A percentile compares a stretch with the other conserved stretches of the same genome.
Evolutionary conservation across 2,113 vertebrate species (phyloP).

Genomic region (Athene cunicularia): DNA sequence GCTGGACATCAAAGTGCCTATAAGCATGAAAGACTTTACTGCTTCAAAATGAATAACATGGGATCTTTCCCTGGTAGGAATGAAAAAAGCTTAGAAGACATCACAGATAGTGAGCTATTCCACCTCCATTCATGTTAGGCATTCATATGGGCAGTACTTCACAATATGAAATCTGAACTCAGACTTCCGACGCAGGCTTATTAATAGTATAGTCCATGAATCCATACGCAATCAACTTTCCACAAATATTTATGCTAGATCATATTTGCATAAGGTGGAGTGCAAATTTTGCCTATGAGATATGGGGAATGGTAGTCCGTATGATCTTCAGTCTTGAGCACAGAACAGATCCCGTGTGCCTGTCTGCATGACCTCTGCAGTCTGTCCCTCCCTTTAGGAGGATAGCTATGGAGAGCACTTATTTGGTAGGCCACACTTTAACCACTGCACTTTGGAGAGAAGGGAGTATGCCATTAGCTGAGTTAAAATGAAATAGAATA

Average conservation of each 20-base stretch:
- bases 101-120: background rate
- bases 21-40: background rate
- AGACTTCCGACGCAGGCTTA: background rate
- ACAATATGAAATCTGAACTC: background rate
- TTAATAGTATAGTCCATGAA: background rate
- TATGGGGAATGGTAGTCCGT: background rate
- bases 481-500: slow-evolving; percentile 49
- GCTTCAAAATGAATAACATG: background rate
- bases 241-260: background rate
- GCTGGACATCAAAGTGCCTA: background rate
- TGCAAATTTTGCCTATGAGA: background rate
- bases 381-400: background rate
- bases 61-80: background rate
- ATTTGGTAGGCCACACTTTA: background rate
- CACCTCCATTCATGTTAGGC: background rate
- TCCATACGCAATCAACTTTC: background rate
- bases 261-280: background rate
- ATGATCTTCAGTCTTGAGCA: background rate
- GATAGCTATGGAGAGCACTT: background rate
- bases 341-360: background rate
- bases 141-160: background rate
- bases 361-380: background rate
- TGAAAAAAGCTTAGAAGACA: background rate
- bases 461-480: background rate
- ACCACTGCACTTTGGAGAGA: background rate